phyloP scores from a whole-genome alignment of 2,888 invertebrate species.

The Erebia aethiops region DNA sequence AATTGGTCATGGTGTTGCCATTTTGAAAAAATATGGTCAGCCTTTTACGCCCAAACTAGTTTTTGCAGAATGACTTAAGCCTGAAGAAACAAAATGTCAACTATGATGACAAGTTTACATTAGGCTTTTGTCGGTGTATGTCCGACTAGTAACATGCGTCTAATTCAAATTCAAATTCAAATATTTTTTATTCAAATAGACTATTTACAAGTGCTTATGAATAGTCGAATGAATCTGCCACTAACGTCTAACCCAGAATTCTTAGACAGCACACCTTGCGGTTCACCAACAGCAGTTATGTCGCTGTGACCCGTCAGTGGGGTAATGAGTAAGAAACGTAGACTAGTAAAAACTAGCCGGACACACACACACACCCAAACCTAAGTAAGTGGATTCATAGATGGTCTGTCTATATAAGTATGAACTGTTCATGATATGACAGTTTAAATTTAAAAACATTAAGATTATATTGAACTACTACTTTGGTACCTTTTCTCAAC shows the following conservation, averaged over 20 bases:
- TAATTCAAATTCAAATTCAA: no score
- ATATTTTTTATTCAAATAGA: no score
- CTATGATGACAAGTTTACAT: not conserved
- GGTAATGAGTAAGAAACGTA: no score
- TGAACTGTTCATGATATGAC: not conserved
- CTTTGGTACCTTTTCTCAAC: slow-evolving; percentile 42
- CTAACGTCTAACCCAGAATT: not conserved
- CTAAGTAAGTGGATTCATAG: slow-evolving; percentile 8
- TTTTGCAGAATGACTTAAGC: slow-evolving; percentile 47
- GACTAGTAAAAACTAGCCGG: not conserved
- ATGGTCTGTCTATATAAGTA: not conserved
- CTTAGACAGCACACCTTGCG: no score
- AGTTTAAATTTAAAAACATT: not conserved
- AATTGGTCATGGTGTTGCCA: slow-evolving; percentile 61
- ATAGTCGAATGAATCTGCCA: no score
- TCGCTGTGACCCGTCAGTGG: no score
- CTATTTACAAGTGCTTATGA: no score
- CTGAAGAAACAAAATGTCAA: not conserved
- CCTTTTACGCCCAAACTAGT: slow-evolving; percentile 56
- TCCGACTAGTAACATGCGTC: not conserved
- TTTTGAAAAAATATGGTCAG: slow-evolving; percentile 41
- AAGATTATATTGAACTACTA: slow-evolving; percentile 43
- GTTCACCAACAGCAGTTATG: no score
- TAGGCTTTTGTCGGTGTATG: not conserved
- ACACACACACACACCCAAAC: slow-evolving; percentile 3